Conservation (phyloP, 2,888 invertebrate genomes). For the Athripsodes cinereus region DNA sequence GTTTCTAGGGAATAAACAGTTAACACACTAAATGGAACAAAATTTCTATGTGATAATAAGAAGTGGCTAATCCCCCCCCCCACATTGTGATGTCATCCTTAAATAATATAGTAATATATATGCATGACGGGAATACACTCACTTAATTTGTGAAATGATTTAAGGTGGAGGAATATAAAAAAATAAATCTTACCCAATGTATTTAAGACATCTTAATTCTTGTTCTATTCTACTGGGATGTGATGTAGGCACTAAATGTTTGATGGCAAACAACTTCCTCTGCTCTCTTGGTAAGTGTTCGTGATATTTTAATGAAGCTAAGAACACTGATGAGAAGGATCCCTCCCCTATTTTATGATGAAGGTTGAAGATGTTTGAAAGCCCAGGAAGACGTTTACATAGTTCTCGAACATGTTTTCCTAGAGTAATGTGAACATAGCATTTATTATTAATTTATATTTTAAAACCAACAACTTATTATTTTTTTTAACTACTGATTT, state of each 20-base stretch:
- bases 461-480: no score
- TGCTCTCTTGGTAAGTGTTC: constrained; percentile 36
- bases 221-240: constrained; percentile 76
- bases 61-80: no score
- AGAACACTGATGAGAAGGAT: constrained; percentile 81
- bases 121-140: no score
- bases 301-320: constrained; percentile 60
- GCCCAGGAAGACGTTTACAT: constrained; percentile 50
- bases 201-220: constrained; percentile 71
- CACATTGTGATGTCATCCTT: no score
- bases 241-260: constrained; percentile 81
- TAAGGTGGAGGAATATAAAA: not conserved
- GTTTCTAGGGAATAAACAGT: no score
- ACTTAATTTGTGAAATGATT: not conserved
- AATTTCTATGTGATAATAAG: no score
- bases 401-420: constrained; percentile 44
- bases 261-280: constrained; percentile 69
- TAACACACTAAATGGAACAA: no score
- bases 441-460: no score
- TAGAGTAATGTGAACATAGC: no score
- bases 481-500: no score
- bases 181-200: constrained; percentile 58
- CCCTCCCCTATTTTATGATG: constrained; percentile 74
- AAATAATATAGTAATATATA: no score
- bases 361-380: constrained; percentile 59